A percentile compares a stretch with the other conserved stretches of the same genome.
phyloP scores from a whole-genome alignment of 2,888 invertebrate genomes.

The Hirtodrosophila confusa region DNA sequence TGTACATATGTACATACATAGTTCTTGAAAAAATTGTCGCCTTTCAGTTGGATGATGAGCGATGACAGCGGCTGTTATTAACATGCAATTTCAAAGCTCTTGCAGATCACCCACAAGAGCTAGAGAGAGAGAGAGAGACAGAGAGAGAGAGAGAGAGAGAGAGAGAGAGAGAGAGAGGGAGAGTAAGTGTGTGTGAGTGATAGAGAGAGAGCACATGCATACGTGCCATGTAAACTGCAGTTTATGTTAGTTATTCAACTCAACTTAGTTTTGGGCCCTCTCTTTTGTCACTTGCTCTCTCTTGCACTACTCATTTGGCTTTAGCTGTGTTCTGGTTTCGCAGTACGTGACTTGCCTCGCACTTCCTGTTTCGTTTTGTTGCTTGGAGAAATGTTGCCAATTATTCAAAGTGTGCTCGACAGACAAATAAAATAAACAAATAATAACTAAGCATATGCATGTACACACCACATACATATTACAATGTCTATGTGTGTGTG shows the following conservation, averaged over 20 bases:
- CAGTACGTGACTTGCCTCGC: conserved; percentile 64
- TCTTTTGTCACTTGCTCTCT: conserved; percentile 10
- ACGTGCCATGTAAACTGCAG: conserved; percentile 3
- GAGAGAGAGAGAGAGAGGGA: no score
- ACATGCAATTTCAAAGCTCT: conserved; percentile 41
- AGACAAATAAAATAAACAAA: conserved; percentile 58
- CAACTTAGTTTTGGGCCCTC: not conserved
- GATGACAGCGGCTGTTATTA: conserved; percentile 44
- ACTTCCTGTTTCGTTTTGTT: conserved; percentile 61
- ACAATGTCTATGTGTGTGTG: conserved; percentile 2
- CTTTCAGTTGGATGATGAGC: conserved; percentile 44
- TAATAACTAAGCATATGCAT: conserved; percentile 44
- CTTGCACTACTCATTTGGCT: conserved; percentile 11
- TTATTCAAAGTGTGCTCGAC: conserved; percentile 56
- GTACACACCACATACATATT: not conserved
- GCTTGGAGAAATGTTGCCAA: conserved; percentile 62
- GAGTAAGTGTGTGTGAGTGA: no score
- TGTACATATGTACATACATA: not conserved
- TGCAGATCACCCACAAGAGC: conserved; percentile 39
- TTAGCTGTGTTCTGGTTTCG: conserved; percentile 38
- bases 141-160: no score
- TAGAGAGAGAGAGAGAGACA: no score
- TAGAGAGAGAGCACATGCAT: no score
- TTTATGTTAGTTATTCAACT: conserved; percentile 8
- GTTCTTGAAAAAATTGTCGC: conserved; percentile 37